Conservation (phyloP, 2,113 vertebrate genomes). For the Antidorcas marsupialis region DNA sequence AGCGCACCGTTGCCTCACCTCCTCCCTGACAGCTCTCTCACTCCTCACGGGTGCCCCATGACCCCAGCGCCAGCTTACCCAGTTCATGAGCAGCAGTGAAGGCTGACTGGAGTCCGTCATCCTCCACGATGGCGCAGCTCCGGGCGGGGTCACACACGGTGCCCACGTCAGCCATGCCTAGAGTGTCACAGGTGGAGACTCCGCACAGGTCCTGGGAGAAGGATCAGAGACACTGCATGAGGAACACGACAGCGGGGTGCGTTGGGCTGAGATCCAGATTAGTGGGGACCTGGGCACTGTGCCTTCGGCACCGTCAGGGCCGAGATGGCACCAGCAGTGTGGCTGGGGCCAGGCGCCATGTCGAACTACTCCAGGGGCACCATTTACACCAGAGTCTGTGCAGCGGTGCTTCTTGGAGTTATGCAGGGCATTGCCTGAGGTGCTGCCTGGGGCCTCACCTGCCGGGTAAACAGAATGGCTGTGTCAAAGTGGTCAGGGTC, state of each 20-base stretch:
- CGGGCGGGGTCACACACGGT: conserved; percentile 79
- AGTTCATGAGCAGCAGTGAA: conserved; percentile 82
- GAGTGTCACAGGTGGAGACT: conserved; percentile 77
- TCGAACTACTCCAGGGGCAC: accelerated
- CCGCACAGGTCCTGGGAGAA: conserved; percentile 80
- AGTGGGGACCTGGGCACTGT: background rate
- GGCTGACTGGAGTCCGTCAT: conserved; percentile 80
- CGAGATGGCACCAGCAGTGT: background rate
- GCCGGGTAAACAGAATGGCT: conserved; percentile 80
- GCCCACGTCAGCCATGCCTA: conserved; percentile 84
- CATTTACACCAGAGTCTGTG: accelerated
- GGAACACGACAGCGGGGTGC: background rate
- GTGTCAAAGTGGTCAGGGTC: conserved; percentile 82
- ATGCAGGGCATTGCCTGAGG: background rate
- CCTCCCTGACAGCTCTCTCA: background rate
- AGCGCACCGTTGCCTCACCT: background rate
- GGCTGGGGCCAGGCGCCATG: background rate
- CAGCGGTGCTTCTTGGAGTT: background rate
- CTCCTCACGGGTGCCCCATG: accelerated
- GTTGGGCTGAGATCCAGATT: accelerated
- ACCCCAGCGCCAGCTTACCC: conserved; percentile 21
- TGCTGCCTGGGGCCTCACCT: conserved; percentile 61
- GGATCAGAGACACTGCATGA: background rate
- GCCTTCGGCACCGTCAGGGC: background rate
- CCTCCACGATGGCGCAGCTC: conserved; percentile 82